Conservation (phyloP, 2,888 invertebrate genomes). For the Vanessa cardui region DNA sequence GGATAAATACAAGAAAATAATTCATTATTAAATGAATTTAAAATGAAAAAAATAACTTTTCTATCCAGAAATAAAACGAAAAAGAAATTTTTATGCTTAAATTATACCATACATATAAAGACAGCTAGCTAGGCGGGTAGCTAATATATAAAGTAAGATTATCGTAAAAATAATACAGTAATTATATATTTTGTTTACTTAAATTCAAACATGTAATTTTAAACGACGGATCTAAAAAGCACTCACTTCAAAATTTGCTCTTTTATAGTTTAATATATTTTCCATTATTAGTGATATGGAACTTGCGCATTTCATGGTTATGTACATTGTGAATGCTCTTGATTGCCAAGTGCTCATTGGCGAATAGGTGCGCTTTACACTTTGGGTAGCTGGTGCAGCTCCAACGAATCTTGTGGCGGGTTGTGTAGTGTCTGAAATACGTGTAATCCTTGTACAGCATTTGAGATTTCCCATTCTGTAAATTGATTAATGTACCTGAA, state of each 20-base stretch:
- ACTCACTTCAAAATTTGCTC: neutral
- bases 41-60: too few species aligned
- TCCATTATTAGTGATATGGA: constrained; percentile 31
- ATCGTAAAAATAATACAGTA: too few species aligned
- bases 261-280: constrained; percentile 33
- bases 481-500: constrained; percentile 22
- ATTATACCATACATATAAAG: too few species aligned
- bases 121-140: too few species aligned
- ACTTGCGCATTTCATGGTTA: constrained; percentile 32
- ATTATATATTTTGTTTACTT: too few species aligned
- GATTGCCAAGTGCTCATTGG: constrained; percentile 41
- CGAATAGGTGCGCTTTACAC: constrained; percentile 46
- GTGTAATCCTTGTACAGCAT: constrained; percentile 25
- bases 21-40: too few species aligned
- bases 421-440: constrained; percentile 44
- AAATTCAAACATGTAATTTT: too few species aligned
- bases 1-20: too few species aligned
- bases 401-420: constrained; percentile 39
- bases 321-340: constrained; percentile 27
- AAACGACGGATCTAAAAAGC: too few species aligned
- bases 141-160: too few species aligned
- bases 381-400: constrained; percentile 48
- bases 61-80: too few species aligned
- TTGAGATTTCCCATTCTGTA: constrained; percentile 27
- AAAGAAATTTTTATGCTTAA: too few species aligned